phyloP scores from a whole-genome alignment of 1,140 invertebrate species.

The Radopholus similis region DNA sequence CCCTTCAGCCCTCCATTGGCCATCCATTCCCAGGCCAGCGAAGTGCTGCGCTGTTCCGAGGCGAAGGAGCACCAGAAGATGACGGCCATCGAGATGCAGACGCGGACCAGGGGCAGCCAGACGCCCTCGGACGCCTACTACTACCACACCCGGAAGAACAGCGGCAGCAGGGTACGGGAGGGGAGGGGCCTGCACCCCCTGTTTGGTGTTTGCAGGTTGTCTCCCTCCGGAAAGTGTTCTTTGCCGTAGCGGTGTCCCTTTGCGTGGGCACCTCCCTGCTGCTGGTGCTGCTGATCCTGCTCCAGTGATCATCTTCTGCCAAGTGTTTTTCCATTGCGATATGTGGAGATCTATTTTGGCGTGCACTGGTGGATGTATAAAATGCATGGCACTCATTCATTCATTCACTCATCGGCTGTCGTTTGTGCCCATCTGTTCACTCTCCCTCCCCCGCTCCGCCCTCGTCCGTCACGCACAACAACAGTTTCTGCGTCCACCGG shows the following conservation, averaged over 20 bases:
- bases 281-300: background rate
- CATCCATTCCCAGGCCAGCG: conserved; percentile 22
- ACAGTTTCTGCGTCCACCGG: conserved; percentile 34
- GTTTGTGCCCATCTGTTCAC: too few species aligned
- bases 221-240: background rate
- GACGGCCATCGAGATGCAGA: conserved; percentile 38
- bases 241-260: background rate
- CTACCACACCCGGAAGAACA: conserved; percentile 31
- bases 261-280: background rate
- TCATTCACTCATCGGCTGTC: too few species aligned
- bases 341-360: too few species aligned
- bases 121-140: conserved; percentile 35
- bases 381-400: too few species aligned
- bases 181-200: too few species aligned
- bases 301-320: background rate
- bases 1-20: conserved; percentile 25
- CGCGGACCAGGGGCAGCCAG: conserved; percentile 12
- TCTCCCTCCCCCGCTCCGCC: too few species aligned
- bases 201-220: background rate
- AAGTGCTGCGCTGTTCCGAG: conserved; percentile 22
- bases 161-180: conserved; percentile 5
- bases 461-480: conserved; percentile 35
- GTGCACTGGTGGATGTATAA: too few species aligned
- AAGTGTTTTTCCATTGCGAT: conserved; percentile 22
- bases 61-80: conserved; percentile 27